phyloP scores from a whole-genome alignment of 2,888 invertebrate species.

The Protophormia terraenovae region DNA sequence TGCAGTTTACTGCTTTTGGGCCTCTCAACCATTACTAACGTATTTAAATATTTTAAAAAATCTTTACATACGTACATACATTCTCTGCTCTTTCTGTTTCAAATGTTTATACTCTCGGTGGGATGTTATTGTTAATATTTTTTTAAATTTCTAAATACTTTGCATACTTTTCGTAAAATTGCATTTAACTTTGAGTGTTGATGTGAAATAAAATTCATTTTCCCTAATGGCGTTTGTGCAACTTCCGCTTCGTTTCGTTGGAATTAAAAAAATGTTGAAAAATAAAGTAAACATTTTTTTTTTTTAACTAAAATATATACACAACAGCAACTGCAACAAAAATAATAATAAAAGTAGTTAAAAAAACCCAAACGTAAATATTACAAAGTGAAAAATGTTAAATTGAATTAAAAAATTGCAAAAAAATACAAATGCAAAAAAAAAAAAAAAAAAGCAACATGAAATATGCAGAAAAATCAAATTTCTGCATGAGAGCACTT shows the following conservation, averaged over 20 bases:
- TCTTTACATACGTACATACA: not conserved
- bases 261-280: conserved; percentile 55
- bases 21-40: not conserved
- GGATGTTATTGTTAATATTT: not conserved
- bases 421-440: conserved; percentile 19
- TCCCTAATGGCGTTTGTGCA: conserved; percentile 77
- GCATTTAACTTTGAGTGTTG: conserved; percentile 73
- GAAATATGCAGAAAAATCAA: conserved; percentile 67
- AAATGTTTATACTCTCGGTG: not conserved
- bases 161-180: conserved; percentile 46
- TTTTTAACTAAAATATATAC: conserved; percentile 41
- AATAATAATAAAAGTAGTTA: conserved; percentile 41
- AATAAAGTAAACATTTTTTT: conserved; percentile 64
- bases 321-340: conserved; percentile 58
- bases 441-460: conserved; percentile 36
- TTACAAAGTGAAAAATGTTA: conserved; percentile 71
- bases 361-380: conserved; percentile 53
- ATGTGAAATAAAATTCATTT: conserved; percentile 76
- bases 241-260: conserved; percentile 74
- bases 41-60: not conserved
- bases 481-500: conserved; percentile 69
- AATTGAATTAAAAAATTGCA: conserved; percentile 76
- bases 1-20: conserved; percentile 17
- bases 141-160: conserved; percentile 54
- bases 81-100: not conserved